Evolutionary conservation across 2,888 invertebrate genomes (phyloP).

Genomic region (Aphidius colemani): DNA sequence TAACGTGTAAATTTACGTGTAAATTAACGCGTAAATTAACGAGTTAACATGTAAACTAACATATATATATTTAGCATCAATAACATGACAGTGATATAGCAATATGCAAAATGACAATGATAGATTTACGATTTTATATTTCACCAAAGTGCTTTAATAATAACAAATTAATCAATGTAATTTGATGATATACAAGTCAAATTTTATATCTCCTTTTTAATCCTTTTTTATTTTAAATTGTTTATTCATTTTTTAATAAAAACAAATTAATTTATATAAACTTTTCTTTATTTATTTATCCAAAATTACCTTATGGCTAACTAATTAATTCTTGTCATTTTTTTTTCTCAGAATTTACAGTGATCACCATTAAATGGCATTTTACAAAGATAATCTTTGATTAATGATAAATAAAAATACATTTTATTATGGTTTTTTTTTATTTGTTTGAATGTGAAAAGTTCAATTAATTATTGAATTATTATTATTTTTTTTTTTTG

Average conservation of each 20-base stretch:
- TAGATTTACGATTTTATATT: slow-evolving; percentile 54
- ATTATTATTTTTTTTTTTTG: background rate
- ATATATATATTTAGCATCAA: slow-evolving; percentile 38
- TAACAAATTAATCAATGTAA: slow-evolving; percentile 30
- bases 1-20: no score
- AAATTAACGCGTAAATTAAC: no score
- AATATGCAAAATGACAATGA: slow-evolving; percentile 48
- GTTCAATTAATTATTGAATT: slow-evolving; percentile 11
- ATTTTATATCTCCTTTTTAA: background rate
- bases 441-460: slow-evolving; percentile 9
- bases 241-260: slow-evolving; percentile 21
- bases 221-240: background rate
- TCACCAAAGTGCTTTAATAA: slow-evolving; percentile 53
- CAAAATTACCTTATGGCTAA: slow-evolving; percentile 42
- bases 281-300: slow-evolving; percentile 44
- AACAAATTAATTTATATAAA: slow-evolving; percentile 38
- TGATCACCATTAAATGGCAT: slow-evolving; percentile 41
- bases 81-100: slow-evolving; percentile 53
- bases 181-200: background rate
- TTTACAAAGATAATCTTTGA: slow-evolving; percentile 31
- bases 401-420: slow-evolving; percentile 2
- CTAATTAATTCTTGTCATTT: slow-evolving; percentile 40
- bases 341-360: slow-evolving; percentile 42
- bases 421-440: background rate
- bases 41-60: no score